These are phyloP conservation scores for Bryconaethiops microstoma DNA, from an alignment of 2,797 vertebrate genomes.

Conservation along the genomic window DNA sequence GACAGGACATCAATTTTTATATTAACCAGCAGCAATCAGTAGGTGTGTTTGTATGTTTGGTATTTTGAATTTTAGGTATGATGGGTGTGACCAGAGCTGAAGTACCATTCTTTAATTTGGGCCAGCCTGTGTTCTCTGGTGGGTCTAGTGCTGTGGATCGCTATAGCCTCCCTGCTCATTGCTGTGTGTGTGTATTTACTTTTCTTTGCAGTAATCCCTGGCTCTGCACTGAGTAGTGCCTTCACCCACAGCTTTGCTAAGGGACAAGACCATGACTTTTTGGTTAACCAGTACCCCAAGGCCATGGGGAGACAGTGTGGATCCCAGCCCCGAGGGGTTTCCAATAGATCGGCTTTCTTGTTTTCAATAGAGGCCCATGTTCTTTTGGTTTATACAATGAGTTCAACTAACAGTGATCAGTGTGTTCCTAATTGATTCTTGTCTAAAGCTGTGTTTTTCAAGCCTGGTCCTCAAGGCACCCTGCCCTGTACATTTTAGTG, in stretches of 20 bases:
- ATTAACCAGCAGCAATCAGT: slow-evolving; percentile 15
- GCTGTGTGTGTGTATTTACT: slow-evolving; percentile 82
- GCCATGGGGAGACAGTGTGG: slow-evolving; percentile 71
- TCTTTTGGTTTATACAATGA: slow-evolving; percentile 55
- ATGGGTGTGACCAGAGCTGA: slow-evolving; percentile 40
- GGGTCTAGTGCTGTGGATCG: slow-evolving; percentile 46
- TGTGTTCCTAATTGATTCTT: slow-evolving; percentile 49
- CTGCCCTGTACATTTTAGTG: too few relatives aligned
- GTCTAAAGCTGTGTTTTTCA: slow-evolving; percentile 38
- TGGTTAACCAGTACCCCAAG: slow-evolving; percentile 72
- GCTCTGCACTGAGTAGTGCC: slow-evolving; percentile 98
- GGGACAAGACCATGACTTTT: slow-evolving; percentile 81
- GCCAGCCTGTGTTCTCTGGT: slow-evolving; percentile 32
- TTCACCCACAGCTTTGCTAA: slow-evolving; percentile 82
- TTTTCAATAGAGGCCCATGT: slow-evolving; percentile 48
- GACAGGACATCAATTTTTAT: neutral
- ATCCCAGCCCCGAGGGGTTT: slow-evolving; percentile 68
- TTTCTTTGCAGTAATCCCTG: slow-evolving; percentile 98
- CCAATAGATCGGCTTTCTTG: slow-evolving; percentile 62
- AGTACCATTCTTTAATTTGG: slow-evolving; percentile 32
- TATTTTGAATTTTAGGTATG: slow-evolving; percentile 34
- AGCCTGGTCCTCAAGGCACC: too few relatives aligned
- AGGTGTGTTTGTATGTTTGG: slow-evolving; percentile 28
- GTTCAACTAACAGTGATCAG: slow-evolving; percentile 58
- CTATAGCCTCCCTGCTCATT: slow-evolving; percentile 68